phyloP scores from a whole-genome alignment of 2,888 invertebrate species.

The Drosophila picticornis region DNA sequence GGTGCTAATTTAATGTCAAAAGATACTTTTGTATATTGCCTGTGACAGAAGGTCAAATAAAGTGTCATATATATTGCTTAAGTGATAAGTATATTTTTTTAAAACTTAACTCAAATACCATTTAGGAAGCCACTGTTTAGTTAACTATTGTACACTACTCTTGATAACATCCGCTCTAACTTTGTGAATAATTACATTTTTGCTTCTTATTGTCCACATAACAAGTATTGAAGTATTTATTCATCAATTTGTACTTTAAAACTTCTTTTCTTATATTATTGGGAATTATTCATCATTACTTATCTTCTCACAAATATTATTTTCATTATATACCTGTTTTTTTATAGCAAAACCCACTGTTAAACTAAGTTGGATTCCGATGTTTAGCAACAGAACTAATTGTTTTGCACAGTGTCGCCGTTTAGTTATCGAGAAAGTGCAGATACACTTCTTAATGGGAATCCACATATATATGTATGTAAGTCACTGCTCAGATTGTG shows the following conservation, averaged over 20 bases:
- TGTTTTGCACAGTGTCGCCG: constrained; percentile 1
- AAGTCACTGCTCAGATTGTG: background rate
- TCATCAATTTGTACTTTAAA: background rate
- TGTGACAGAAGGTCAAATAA: constrained; percentile 34
- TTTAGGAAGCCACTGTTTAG: background rate
- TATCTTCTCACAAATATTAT: background rate
- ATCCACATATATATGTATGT: constrained; percentile 7
- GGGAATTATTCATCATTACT: background rate
- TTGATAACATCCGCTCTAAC: background rate
- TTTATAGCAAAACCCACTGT: background rate
- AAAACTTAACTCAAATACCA: background rate
- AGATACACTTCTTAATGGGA: constrained; percentile 4
- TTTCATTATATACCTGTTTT: background rate
- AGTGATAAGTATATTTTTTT: background rate
- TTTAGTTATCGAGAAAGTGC: constrained; percentile 5
- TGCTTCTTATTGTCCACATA: no score
- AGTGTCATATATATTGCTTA: background rate
- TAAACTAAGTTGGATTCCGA: background rate
- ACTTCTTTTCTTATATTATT: background rate
- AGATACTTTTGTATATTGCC: constrained; percentile 21
- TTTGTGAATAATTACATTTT: background rate
- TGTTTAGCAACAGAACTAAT: background rate
- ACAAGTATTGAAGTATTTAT: background rate
- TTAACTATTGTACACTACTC: background rate
- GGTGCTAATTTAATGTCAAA: background rate